Percentiles rank a stretch among this genome's conserved stretches.
Conservation (phyloP, 2,797 vertebrate species). For the Catamblyrhynchus diadema region DNA sequence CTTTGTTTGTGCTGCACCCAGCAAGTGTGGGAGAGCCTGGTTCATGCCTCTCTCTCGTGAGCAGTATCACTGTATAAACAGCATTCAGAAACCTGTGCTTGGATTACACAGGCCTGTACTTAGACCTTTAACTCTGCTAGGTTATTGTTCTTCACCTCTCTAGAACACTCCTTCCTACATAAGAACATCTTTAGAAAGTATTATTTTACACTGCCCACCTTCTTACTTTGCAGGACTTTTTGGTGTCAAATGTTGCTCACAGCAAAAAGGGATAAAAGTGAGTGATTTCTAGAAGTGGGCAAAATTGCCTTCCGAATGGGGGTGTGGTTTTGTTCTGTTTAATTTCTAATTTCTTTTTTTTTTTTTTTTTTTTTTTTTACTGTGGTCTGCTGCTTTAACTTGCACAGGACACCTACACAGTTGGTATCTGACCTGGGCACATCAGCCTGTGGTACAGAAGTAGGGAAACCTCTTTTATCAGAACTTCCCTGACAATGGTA, state of each 20-base stretch:
- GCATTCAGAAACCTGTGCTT: neutral
- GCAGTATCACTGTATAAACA: neutral
- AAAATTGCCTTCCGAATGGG: neutral
- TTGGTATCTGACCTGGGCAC: neutral
- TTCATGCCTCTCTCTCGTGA: neutral
- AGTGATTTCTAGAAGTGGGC: neutral
- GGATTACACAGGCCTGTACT: neutral
- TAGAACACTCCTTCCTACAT: neutral
- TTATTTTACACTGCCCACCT: neutral
- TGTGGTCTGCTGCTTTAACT: neutral
- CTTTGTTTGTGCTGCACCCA: neutral
- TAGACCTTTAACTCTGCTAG: neutral
- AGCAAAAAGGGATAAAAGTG: neutral
- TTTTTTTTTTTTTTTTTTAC: neutral
- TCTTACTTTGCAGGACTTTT: neutral
- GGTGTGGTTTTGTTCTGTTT: neutral
- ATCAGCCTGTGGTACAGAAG: neutral
- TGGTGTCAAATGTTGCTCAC: neutral
- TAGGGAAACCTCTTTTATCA: neutral
- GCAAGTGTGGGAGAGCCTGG: neutral
- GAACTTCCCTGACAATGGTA: neutral
- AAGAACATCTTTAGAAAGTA: neutral
- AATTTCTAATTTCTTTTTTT: accelerated
- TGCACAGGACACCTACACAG: neutral
- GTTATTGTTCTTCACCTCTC: neutral